These are phyloP conservation scores for Gallinago stenura DNA, from an alignment of 2,797 vertebrate genomes.

Conservation along the genomic window DNA sequence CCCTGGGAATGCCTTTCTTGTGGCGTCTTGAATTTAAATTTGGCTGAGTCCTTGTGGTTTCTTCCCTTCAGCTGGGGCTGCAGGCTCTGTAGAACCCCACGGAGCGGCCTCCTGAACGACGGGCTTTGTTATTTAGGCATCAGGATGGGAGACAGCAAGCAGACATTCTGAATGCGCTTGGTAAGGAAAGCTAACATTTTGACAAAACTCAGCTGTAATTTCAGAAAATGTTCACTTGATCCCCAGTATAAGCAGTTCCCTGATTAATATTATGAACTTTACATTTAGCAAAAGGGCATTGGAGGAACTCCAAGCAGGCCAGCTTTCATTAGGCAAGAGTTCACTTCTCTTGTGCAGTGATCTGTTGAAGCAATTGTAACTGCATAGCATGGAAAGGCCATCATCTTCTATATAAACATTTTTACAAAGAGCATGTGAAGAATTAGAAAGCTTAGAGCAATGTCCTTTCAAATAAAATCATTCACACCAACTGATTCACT, in stretches of 20 bases:
- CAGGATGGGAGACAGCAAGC: neutral
- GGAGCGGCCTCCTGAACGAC: neutral
- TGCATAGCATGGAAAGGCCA: slow-evolving; percentile 78
- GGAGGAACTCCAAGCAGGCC: slow-evolving; percentile 61
- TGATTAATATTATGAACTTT: slow-evolving; percentile 79
- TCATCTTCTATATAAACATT: slow-evolving; percentile 75
- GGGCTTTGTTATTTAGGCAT: neutral
- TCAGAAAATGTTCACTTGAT: slow-evolving; percentile 54
- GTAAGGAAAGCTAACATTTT: slow-evolving; percentile 46
- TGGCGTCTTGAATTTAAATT: slow-evolving; percentile 15
- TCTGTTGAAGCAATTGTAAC: slow-evolving; percentile 79
- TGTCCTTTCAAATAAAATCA: slow-evolving; percentile 58
- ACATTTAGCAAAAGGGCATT: slow-evolving; percentile 71
- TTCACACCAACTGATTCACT: slow-evolving; percentile 48
- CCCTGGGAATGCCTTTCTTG: neutral
- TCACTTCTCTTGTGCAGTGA: slow-evolving; percentile 78
- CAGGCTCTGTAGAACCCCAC: neutral
- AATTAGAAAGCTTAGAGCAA: slow-evolving; percentile 67
- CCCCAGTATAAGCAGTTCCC: slow-evolving; percentile 57
- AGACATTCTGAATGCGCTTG: neutral
- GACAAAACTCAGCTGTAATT: slow-evolving; percentile 50
- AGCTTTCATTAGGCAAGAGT: slow-evolving; percentile 75
- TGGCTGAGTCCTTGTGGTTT: neutral
- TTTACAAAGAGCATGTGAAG: slow-evolving; percentile 73
- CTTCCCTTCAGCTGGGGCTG: slow-evolving; percentile 13